Conservation (phyloP, 2,888 invertebrate species). For the Pteria penguin region DNA sequence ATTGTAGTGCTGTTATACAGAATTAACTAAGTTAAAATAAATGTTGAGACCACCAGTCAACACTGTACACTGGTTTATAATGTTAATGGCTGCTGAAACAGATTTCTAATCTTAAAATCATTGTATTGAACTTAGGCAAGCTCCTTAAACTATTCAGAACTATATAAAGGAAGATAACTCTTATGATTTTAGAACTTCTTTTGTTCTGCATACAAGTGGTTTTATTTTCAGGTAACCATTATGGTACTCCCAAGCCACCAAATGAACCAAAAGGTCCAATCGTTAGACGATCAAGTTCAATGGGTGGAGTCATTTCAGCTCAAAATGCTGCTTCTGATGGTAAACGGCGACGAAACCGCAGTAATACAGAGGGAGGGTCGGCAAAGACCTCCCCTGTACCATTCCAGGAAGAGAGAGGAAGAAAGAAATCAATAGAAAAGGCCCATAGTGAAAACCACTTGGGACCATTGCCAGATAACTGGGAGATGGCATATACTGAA, state of each 20-base stretch:
- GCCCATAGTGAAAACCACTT: conserved; percentile 81
- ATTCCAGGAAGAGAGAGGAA: conserved; percentile 58
- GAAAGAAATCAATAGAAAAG: conserved; percentile 73
- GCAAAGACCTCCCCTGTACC: conserved; percentile 66
- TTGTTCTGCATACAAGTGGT: too few species aligned
- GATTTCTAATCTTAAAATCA: too few species aligned
- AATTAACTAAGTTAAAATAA: too few species aligned
- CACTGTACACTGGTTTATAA: too few species aligned
- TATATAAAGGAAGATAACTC: too few species aligned
- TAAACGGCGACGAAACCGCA: conserved; percentile 81
- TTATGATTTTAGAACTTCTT: too few species aligned
- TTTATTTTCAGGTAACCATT: conserved; percentile 82
- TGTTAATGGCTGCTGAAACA: too few species aligned
- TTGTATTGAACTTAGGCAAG: too few species aligned
- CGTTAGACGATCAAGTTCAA: conserved; percentile 74
- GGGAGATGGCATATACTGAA: conserved; percentile 98
- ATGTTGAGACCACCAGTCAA: too few species aligned
- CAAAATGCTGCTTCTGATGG: conserved; percentile 82
- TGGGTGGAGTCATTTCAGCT: conserved; percentile 79
- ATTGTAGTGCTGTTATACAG: too few species aligned
- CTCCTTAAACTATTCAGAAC: too few species aligned
- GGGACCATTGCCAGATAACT: conserved; percentile 95
- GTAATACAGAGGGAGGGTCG: conserved; percentile 82
- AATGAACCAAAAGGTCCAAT: conserved; percentile 71
- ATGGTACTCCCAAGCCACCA: conserved; percentile 84